Base-by-base conservation (phyloP, 2,888 invertebrate species). In the Papilio elwesi region DNA sequence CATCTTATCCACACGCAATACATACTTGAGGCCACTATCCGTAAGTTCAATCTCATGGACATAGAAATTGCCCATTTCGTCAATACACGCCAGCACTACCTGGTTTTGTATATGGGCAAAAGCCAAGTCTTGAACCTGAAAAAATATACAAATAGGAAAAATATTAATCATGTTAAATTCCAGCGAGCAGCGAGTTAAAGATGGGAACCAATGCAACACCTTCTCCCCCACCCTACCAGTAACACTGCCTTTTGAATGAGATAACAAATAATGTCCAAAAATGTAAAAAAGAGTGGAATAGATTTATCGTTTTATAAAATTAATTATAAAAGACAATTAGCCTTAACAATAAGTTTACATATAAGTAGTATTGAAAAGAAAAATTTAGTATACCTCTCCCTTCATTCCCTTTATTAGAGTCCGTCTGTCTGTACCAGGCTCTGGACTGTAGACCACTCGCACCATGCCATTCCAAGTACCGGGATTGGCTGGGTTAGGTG, bases 391-490 rank as follows among this genome's bases (percentile, higher is more conserved):
- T 69, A 92, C 93, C 90, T 93, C 92, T 53, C 98, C 98, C 68
- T 95, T 95, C 95, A 98, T 97, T 57, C 98, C 98, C 87, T 98
- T 98, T 69, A 99, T 96, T 36, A 99, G 94, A 1, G 96, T 95
- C 70, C 98, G 95, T 77, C 96, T 95, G 79, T 97, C 96, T 2
- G 95, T 95, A 75, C 96, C 96, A 0, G 89, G 85, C 74, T 91
- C 90, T 1, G 93, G 89, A 79, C 95, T 95, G 88, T 97, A 97
- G 10, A 97, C 96, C 12, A 99, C 96, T 57, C 98, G 95, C 9
- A 99, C 97, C 94, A 97, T 96, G 71, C 97, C 97, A 74, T 95
- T 91, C 86, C 89, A 90, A 11, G 89, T 83, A n/a, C 91, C 90
- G 5, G 92, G 88, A 75, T 87, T 92, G 47, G 84, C 80, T n/a